Conservation (phyloP, 2,797 vertebrate species). For the Etheostoma nigrum region DNA sequence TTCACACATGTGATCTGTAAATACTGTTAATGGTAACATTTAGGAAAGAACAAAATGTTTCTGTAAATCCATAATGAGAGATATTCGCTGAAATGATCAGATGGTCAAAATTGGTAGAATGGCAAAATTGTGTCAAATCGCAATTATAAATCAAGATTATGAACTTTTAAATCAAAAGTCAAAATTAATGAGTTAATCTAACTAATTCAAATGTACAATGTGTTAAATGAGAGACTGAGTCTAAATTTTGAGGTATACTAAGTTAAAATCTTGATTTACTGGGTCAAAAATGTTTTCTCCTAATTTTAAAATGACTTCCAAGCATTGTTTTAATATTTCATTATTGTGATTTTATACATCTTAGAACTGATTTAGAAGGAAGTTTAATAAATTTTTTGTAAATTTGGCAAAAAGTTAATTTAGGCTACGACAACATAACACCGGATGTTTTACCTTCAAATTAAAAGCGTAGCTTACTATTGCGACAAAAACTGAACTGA, state of each 20-base stretch:
- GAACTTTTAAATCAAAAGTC: not conserved
- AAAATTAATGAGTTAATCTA: too few relatives aligned
- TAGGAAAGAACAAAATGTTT: not conserved
- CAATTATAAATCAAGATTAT: not conserved
- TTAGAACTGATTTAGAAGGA: not conserved
- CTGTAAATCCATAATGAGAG: not conserved
- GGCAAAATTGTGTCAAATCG: not conserved
- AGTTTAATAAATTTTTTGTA: not conserved
- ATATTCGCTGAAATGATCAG: not conserved
- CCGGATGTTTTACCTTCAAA: conserved; percentile 52
- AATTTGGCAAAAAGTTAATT: not conserved
- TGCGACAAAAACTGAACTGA: not conserved
- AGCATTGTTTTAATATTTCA: not conserved
- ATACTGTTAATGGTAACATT: not conserved
- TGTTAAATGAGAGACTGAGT: too few relatives aligned
- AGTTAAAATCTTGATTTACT: not conserved
- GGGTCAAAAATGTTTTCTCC: not conserved
- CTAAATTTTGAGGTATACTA: not conserved
- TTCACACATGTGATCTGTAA: not conserved
- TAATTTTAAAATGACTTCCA: not conserved
- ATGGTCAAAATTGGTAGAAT: not conserved
- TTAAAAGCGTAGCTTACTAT: conserved; percentile 21
- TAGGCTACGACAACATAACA: too few relatives aligned
- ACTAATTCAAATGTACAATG: too few relatives aligned
- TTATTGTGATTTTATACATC: too few relatives aligned